Conservation (phyloP, 1,140 invertebrate genomes). For the Bombus pascuorum region DNA sequence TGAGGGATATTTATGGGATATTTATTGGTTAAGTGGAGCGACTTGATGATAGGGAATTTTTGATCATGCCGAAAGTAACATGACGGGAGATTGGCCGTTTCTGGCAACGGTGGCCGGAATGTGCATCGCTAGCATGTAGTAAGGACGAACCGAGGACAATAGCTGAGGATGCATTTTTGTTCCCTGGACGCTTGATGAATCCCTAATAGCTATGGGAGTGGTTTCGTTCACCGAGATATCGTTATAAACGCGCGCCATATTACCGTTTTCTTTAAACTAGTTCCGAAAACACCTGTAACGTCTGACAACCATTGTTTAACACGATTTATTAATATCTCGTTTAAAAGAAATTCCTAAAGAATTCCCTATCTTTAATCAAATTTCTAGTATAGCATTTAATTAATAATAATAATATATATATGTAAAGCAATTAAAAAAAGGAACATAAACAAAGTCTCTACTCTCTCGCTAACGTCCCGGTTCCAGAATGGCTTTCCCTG, state of each 20-base stretch:
- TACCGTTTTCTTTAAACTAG: constrained; percentile 3
- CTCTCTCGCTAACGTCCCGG: too few species aligned
- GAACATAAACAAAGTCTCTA: too few species aligned
- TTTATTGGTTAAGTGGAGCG: not conserved
- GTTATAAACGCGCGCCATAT: not conserved
- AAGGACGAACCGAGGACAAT: constrained; percentile 63
- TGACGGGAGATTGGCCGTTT: not conserved
- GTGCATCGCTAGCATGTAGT: constrained; percentile 54
- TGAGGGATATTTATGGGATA: not conserved
- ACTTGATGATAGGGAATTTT: not conserved
- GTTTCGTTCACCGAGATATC: constrained; percentile 47
- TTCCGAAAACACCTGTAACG: constrained; percentile 14
- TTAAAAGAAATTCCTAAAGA: too few species aligned
- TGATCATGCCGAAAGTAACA: not conserved
- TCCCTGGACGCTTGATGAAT: constrained; percentile 66
- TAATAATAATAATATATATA: too few species aligned
- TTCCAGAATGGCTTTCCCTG: too few species aligned
- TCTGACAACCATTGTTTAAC: too few species aligned
- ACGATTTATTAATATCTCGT: not conserved
- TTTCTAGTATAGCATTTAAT: too few species aligned
- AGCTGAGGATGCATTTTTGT: constrained; percentile 73
- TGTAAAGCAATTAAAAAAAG: too few species aligned
- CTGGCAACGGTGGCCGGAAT: constrained; percentile 42
- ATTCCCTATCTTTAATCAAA: too few species aligned
- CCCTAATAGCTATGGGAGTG: constrained; percentile 68